Percentiles rank a stretch among this genome's conserved stretches.
Evolutionary conservation across 1,140 invertebrate genomes (phyloP).

Genomic region (Acromyrmex heyeri): DNA sequence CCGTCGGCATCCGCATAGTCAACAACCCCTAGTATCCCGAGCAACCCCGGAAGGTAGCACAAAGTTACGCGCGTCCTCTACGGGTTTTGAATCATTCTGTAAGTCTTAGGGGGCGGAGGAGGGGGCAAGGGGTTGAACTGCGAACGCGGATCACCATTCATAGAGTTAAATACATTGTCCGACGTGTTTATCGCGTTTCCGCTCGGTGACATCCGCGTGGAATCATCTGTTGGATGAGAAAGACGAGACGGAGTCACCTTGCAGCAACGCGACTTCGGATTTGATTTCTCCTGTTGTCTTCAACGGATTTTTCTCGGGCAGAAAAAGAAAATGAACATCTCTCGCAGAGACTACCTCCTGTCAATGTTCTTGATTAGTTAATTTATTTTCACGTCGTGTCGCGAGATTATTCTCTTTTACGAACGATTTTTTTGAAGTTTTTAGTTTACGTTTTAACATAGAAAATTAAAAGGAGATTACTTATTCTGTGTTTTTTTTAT

Average conservation of each 20-base stretch:
- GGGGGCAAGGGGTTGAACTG: not conserved
- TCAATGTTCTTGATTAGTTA: not conserved
- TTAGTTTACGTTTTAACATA: not conserved
- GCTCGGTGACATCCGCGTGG: conserved; percentile 52
- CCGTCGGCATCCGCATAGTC: conserved; percentile 80
- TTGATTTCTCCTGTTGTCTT: conserved; percentile 23
- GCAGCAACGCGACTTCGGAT: conserved; percentile 32
- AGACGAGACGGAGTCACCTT: conserved; percentile 42
- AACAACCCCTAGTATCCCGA: conserved; percentile 76
- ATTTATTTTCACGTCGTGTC: not conserved
- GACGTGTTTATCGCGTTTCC: conserved; percentile 23
- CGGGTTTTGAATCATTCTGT: conserved; percentile 40
- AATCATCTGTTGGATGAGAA: conserved; percentile 52
- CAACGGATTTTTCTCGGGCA: conserved; percentile 23
- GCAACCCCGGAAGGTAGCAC: conserved; percentile 62
- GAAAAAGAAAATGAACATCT: not conserved
- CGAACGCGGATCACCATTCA: not conserved
- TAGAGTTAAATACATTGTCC: conserved; percentile 2
- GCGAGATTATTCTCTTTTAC: not conserved
- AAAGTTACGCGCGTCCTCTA: conserved; percentile 64
- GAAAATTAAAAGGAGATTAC: not conserved
- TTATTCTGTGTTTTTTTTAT: not conserved
- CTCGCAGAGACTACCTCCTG: not conserved
- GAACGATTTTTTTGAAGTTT: not conserved
- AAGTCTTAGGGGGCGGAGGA: not conserved